Base-by-base conservation (phyloP, 1,140 invertebrate species). In the Tigriopus japonicus region DNA sequence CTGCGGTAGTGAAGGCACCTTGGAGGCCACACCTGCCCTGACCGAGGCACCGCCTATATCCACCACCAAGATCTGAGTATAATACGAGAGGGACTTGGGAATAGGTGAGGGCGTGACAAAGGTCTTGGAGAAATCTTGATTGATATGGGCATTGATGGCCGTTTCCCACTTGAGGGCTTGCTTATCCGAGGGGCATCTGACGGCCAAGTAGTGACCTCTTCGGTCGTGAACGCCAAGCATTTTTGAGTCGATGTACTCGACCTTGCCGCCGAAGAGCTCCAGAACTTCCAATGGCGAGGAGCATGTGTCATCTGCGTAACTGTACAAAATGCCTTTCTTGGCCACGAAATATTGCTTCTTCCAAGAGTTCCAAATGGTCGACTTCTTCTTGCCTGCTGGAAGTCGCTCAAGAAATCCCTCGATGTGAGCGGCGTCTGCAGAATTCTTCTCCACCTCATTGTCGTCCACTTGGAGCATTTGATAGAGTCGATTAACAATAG, bases 321-420 rank as follows among this genome's bases (percentile, higher is more conserved):
- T 76, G 65, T 71, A 71, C 0, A 78, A 65, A 67, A 72, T 72
- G 15, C 77, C 77, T 67, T 76, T 71, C 58, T 71, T 69, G 6
- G 74, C 70, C 62, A 70, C 67, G 66, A 77, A 78, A 66, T 74
- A 79, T 56, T 73, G 68, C 60, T 72, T 68, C 65, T 77, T 77
- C 78, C 78, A 79, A 24, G 77, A 77, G 65, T 79, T 79, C 69
- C 78, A 75, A 55, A 78, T 72, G 0, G 78, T 79, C 0, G 73
- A 71, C 63, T 77, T 77, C 60, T 73, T 74, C 64, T 75, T 72
- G 23, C 75, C 75, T 60, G 75, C 72, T 0, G 76, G 76, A 42
- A 78, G 66, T 63, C 75, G 76, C 60, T 77, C 76, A 67, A 77
- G 68, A 62, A 72, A 71, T 0, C 76, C 76, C 64, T 72, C 70